Base-by-base conservation (phyloP, 2,888 invertebrate species). In the Heteromurus nitidus region DNA sequence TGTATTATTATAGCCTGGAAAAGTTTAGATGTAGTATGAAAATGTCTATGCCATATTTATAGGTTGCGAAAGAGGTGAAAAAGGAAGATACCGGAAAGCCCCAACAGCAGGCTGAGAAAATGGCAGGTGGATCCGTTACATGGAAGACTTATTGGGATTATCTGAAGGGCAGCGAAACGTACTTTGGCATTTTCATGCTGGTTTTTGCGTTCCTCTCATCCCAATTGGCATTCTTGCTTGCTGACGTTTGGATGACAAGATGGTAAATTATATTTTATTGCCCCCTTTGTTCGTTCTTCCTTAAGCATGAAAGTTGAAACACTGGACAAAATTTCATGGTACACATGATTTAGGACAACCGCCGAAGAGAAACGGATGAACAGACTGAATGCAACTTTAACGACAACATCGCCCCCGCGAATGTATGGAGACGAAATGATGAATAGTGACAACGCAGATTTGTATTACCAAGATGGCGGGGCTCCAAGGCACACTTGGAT, bases 61-160 rank as follows among this genome's bases (percentile, higher is more conserved):
- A 20, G 58, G 42, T 31, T 11, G 55, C 42, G 0, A 44, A 62
- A 65, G 55, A 77, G 18, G 50, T 11, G 30, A 80, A 74, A 60
- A 20, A 80, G 58, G 69, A 69, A 13, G 67, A 82, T 3, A 76
- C 73, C 18, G 82, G 70, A 13, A 86, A 85, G 55, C 85, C 84
- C 2, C 81, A 74, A 31, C 79, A 68, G 2, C 73, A 84, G 60
- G 84, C 58, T 0, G 87, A 87, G 55, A 81, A 82, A 79, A 87
- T 86, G 85, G 83, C 84, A 1, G 84, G 84, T 60, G 88, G 88
- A 0, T 85, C 83, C 0, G 86, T 88, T 2, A 85, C 84, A 7
- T 79, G 70, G 26, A 75, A 55, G 42, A 84, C 86, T 1, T 95
- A 95, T 53, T 84, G 76, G 79, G 85, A 88, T 5, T 88, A 87